Percentiles rank a stretch among this genome's conserved stretches.
Conservation (phyloP, 2,113 vertebrate genomes). For the Bucco capensis region DNA sequence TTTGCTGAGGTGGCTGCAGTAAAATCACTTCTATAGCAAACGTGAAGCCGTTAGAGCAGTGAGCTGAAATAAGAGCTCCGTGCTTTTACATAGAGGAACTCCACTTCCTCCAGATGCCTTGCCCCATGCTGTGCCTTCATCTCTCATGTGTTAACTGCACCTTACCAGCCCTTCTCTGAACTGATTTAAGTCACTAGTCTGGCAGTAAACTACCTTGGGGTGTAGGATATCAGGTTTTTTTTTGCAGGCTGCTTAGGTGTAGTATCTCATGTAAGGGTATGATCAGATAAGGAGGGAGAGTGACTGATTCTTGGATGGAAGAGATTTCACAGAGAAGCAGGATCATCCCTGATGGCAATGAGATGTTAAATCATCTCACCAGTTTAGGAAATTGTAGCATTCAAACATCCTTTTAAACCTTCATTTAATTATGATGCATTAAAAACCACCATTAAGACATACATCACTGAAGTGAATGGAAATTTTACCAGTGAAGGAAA, state of each 20-base stretch:
- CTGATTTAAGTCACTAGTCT: neutral
- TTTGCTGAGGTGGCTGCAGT: neutral
- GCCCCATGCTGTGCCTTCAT: neutral
- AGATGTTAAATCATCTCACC: neutral
- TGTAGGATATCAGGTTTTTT: neutral
- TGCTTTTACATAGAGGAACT: rapidly evolving
- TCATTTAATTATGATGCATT: neutral
- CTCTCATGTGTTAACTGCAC: neutral
- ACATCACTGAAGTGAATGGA: neutral
- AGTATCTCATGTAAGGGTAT: neutral
- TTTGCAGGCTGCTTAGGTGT: neutral
- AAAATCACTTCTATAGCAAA: neutral
- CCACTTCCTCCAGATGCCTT: neutral
- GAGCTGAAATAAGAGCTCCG: neutral
- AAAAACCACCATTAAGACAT: neutral
- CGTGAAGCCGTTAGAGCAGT: neutral
- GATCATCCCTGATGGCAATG: neutral
- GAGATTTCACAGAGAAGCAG: neutral
- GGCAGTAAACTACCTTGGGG: neutral
- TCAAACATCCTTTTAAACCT: neutral
- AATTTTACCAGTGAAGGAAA: too few species aligned
- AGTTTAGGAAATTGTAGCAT: neutral
- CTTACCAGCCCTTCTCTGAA: neutral
- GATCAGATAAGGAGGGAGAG: neutral
- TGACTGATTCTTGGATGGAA: neutral